Evolutionary conservation across 2,888 invertebrate species (phyloP).

Genomic region (Cantharis lateralis): DNA sequence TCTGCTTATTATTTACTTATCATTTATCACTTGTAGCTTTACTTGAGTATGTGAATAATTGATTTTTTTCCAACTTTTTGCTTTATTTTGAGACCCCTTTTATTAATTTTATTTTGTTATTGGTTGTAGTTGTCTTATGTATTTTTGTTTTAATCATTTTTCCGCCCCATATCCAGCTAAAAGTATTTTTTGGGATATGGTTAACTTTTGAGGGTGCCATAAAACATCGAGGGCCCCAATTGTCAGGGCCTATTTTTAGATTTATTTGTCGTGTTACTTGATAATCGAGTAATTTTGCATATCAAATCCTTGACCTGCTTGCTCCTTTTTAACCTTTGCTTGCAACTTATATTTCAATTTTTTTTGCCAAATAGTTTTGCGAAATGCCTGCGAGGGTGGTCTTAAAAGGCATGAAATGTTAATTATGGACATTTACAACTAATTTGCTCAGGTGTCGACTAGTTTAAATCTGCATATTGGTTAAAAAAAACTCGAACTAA

Average conservation of each 20-base stretch:
- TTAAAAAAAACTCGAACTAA: not conserved
- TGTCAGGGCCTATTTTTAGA: conserved; percentile 19
- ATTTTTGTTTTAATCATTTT: not conserved
- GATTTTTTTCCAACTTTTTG: conserved; percentile 6
- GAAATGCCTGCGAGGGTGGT: not conserved
- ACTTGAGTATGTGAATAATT: not conserved
- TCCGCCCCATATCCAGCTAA: not conserved
- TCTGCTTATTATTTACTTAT: conserved; percentile 11
- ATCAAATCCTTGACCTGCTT: conserved; percentile 27
- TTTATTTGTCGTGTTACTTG: conserved; percentile 16
- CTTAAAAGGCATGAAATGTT: not conserved
- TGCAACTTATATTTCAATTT: not conserved
- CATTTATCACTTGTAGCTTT: conserved; percentile 6
- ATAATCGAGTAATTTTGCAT: conserved; percentile 24
- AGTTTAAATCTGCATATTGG: not conserved
- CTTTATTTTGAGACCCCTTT: not conserved
- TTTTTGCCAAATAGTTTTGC: not conserved
- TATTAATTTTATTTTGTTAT: not conserved
- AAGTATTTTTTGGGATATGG: not conserved
- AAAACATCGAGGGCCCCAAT: not conserved
- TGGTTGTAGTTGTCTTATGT: not conserved
- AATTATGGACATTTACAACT: not conserved
- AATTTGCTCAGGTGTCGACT: not conserved
- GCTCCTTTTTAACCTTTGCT: conserved; percentile 9
- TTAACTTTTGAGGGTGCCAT: not conserved